Base-by-base conservation (phyloP, 2,797 vertebrate species). In the Gadopsis marmoratus region DNA sequence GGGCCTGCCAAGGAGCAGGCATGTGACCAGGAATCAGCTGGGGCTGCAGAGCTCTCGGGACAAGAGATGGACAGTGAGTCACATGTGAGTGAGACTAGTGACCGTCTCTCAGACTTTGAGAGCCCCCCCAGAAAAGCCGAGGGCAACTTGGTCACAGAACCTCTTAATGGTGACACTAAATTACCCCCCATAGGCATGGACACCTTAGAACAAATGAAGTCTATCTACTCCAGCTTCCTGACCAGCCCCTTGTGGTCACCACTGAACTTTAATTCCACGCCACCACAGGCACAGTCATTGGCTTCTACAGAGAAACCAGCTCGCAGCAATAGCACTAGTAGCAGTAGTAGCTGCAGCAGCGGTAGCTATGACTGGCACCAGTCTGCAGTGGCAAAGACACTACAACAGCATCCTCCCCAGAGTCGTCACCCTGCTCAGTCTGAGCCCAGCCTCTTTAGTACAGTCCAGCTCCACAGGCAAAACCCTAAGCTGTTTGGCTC, bases 151-250 rank as follows among this genome's bases (percentile, higher is more conserved):
- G 90, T 79, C 86, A 90, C 96, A 81, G 95, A 96, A 69, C 92
- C 94, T 75, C 86, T 94, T 59, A 93, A 92, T 60, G 83, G 91
- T 55, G 86, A 65, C 61, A 74, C 89, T 47, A 89, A 89, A 80
- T 94, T 92, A 35, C 94, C 96, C 0, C 94, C 95, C 0, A 95
- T 96, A 23, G 93, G 91, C 76, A 92, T 96, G 0, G 97, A 99
- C 88, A 99, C 97, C 76, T 95, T 99, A 90, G 97, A 99, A 86
- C 98, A 99, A 95, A 99, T 99, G 97, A 99, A 99, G 92, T 97
- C 97, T 0, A 97, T 99, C 73, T 99, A 99, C 91, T 97, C 98
- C 79, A 98, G 97, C 93, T 99, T 99, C 87, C 95, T 99, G 43
- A 98, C 97, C 79, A 97, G 96, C 89, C 97, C 98, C 37, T 96